These are phyloP conservation scores for Myathropa florea DNA, from an alignment of 2,888 invertebrate genomes.

Conservation along the genomic window DNA sequence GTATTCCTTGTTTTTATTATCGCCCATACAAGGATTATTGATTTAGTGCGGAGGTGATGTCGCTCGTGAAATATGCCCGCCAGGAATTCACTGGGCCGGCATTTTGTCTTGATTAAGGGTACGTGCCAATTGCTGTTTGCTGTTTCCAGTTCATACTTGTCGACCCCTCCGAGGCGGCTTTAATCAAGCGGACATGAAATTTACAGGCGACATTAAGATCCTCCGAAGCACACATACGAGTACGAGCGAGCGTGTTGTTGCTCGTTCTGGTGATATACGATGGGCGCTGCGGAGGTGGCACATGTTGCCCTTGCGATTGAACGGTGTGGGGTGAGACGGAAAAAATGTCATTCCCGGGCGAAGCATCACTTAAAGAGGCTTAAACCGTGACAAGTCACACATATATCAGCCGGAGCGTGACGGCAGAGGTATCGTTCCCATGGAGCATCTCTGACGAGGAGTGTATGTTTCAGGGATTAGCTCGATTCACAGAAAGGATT, in stretches of 20 bases:
- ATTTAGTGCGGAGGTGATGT: constrained; percentile 46
- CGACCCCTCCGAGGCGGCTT: constrained; percentile 15
- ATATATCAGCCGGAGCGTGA: neutral
- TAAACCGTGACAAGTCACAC: constrained; percentile 47
- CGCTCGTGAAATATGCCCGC: constrained; percentile 36
- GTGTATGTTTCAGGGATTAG: constrained; percentile 49
- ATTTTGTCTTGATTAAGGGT: constrained; percentile 68
- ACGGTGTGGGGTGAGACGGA: neutral
- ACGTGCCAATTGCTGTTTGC: constrained; percentile 66
- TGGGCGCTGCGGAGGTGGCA: constrained; percentile 20
- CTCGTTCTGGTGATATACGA: constrained; percentile 17
- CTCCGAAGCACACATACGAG: constrained; percentile 26
- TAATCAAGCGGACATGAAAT: constrained; percentile 69
- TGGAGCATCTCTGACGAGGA: constrained; percentile 24
- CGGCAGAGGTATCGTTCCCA: constrained; percentile 14
- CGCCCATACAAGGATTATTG: constrained; percentile 41
- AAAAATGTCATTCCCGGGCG: constrained; percentile 8
- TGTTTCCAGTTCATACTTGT: neutral
- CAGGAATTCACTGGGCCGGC: constrained; percentile 27
- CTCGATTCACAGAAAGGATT: constrained; percentile 53
- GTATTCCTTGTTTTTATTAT: constrained; percentile 50
- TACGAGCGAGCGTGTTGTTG: constrained; percentile 7
- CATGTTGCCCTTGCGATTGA: constrained; percentile 7
- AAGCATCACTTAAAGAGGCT: constrained; percentile 54
- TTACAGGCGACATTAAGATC: constrained; percentile 64